Base-by-base conservation (phyloP, 2,797 vertebrate genomes). In the Syncerus caffer region DNA sequence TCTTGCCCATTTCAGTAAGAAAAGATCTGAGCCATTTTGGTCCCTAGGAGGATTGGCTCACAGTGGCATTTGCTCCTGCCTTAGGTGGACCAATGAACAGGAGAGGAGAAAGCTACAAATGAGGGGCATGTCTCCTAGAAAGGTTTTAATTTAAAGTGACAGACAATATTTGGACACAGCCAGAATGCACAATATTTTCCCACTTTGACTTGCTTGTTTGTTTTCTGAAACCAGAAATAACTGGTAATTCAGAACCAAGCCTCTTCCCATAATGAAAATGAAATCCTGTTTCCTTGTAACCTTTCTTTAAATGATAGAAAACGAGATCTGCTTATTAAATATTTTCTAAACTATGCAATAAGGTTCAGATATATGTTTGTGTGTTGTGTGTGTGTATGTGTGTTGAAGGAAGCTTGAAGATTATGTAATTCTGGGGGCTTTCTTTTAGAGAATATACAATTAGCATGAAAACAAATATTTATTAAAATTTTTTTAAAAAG, bases 201-300 rank as follows among this genome's bases (percentile, higher is more conserved):
- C 23, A 12, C 11, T 25, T 53, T 53, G 31, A 42, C 62, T 86
- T 21, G n/a, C n/a, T 45, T 27, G 8, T 10, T 62, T 27, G 67
- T 27, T 60, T 92, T 74, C 76, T 96, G 51, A 90, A 92, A 78
- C 38, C n/a, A 42, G 85, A 84, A 89, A 95, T 83, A 74, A 74
- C n/a, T 17, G n/a, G 78, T 34, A 58, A 64, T 89, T 91, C 74
- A 79, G 87, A 88, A 58, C 38, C n/a, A 38, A 6, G 12, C 57
- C 10, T 80, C 42, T 57, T 92, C 23, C 57, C 57, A 0, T 74
- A 85, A 34, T 78, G 64, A 90, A 97, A 78, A 34, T 25, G 23
- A n/a, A 47, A 25, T 79, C 55, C 31, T 45, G 6, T 51, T 92
- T 82, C 34, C 12, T 71, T 78, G 3, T 86, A 34, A 85, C 25